Evolutionary conservation across 1,140 invertebrate species (phyloP).

Genomic region (Acromyrmex heyeri): DNA sequence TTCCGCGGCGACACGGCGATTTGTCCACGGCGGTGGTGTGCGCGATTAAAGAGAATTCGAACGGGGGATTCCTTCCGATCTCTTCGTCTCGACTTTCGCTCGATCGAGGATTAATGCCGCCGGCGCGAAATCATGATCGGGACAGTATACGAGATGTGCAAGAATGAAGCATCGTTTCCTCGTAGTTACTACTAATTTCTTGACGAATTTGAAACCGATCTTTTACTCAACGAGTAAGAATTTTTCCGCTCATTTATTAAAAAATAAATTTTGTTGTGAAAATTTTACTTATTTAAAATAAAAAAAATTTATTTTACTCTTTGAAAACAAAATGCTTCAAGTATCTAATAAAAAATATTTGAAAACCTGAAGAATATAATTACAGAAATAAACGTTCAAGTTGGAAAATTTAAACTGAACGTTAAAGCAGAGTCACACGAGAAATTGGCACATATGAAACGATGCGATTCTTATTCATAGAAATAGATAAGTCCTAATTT

Average conservation of each 20-base stretch:
- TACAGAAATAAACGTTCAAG: background rate
- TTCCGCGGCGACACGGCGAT: slow-evolving; percentile 52
- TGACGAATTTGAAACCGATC: background rate
- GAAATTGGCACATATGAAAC: background rate
- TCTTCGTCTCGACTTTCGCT: slow-evolving; percentile 49
- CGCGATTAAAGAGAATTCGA: slow-evolving; percentile 40
- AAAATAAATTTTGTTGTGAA: too few species aligned
- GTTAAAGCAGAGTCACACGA: background rate
- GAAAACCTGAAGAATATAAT: background rate
- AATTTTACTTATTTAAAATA: too few species aligned
- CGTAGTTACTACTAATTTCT: background rate
- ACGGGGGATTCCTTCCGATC: slow-evolving; percentile 25
- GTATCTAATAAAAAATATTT: background rate
- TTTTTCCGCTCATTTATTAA: background rate
- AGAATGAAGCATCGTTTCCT: slow-evolving; percentile 5
- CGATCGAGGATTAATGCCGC: slow-evolving; percentile 46
- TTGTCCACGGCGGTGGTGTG: slow-evolving; percentile 37
- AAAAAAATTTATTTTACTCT: too few species aligned
- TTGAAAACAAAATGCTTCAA: too few species aligned
- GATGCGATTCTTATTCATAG: background rate
- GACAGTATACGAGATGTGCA: background rate
- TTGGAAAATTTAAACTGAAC: background rate
- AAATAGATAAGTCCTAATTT: slow-evolving; percentile 50
- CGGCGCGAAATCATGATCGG: slow-evolving; percentile 30
- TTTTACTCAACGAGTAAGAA: background rate